Conservation (phyloP, 2,888 invertebrate species). For the Antheraea yamamai region DNA sequence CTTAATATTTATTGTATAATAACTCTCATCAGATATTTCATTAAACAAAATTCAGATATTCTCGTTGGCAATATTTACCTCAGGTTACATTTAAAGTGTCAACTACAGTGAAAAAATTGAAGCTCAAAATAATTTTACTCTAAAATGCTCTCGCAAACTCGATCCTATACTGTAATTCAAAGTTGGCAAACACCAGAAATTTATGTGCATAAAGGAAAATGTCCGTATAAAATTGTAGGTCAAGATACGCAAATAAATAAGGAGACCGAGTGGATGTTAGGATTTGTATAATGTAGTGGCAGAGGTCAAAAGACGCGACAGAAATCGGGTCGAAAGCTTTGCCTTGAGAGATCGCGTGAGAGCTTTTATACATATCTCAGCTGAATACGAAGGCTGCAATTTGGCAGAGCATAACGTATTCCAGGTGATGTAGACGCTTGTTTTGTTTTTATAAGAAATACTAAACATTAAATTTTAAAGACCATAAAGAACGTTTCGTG, state of each 20-base stretch:
- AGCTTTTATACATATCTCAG: conserved; percentile 60
- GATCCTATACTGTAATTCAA: conserved; percentile 16
- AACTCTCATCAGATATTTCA: not conserved
- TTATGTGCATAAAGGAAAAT: conserved; percentile 48
- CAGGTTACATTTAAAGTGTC: not conserved
- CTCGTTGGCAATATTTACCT: not conserved
- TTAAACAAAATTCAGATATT: not conserved
- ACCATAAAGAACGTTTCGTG: no score
- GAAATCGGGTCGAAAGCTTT: conserved; percentile 50
- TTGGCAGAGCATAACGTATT: not conserved
- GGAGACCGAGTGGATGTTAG: conserved; percentile 47
- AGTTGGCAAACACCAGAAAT: conserved; percentile 29
- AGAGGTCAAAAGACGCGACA: conserved; percentile 51
- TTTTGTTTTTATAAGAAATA: not conserved
- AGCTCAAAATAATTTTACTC: not conserved
- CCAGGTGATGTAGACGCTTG: not conserved
- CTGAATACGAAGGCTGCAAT: conserved; percentile 31
- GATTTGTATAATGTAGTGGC: conserved; percentile 57
- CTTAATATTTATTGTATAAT: not conserved
- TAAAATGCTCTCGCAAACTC: conserved; percentile 10
- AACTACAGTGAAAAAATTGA: not conserved
- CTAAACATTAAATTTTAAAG: not conserved
- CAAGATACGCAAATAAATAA: conserved; percentile 55
- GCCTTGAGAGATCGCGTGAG: conserved; percentile 48
- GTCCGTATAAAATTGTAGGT: conserved; percentile 54